Conservation (phyloP, 1,140 invertebrate species). For the Ips nitidus region DNA sequence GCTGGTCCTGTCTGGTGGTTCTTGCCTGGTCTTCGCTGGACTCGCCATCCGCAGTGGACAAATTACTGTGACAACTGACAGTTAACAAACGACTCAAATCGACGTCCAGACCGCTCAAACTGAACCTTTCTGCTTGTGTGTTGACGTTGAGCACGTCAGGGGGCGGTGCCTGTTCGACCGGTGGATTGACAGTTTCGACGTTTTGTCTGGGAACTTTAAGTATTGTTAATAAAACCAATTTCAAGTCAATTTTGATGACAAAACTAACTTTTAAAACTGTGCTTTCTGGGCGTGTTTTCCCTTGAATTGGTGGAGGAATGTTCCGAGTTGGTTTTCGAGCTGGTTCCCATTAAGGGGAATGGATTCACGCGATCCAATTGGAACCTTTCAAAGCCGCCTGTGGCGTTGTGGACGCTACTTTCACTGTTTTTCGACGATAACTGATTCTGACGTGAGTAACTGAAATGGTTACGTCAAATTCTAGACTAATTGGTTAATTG, state of each 20-base stretch:
- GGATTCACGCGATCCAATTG: slow-evolving; percentile 40
- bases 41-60: slow-evolving; percentile 19
- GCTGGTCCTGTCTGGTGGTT: slow-evolving; percentile 37
- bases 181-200: slow-evolving; percentile 9
- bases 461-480: slow-evolving; percentile 48
- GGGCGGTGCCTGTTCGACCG: slow-evolving; percentile 41
- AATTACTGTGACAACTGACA: slow-evolving; percentile 4
- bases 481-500: no score
- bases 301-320: slow-evolving; percentile 41
- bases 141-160: slow-evolving; percentile 59
- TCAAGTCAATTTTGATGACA: neutral
- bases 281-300: slow-evolving; percentile 42
- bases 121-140: slow-evolving; percentile 12
- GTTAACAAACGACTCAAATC: slow-evolving; percentile 36
- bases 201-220: slow-evolving; percentile 5
- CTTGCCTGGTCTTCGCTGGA: slow-evolving; percentile 37
- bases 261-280: slow-evolving; percentile 21
- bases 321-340: slow-evolving; percentile 49
- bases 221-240: neutral
- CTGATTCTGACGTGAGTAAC: slow-evolving; percentile 83
- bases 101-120: slow-evolving; percentile 32
- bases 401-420: slow-evolving; percentile 51
- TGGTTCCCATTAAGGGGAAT: slow-evolving; percentile 42
- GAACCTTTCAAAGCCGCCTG: slow-evolving; percentile 34
- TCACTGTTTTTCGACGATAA: slow-evolving; percentile 74